A percentile compares a stretch with the other conserved stretches of the same genome.
Conservation (phyloP, 2,113 vertebrate species). For the Grus americana region DNA sequence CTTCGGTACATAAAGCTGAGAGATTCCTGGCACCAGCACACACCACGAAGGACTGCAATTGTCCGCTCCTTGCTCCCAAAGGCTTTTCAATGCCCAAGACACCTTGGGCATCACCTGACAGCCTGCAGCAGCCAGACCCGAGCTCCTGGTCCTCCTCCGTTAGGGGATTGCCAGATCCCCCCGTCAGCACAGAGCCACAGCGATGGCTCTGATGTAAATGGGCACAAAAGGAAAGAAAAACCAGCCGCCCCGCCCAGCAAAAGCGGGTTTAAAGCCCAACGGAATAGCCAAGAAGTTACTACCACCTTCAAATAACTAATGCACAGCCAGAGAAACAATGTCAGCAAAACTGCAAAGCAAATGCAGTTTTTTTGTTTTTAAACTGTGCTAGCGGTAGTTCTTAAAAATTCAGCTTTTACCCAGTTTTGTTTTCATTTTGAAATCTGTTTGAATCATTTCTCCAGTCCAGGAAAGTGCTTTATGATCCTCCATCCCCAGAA, state of each 20-base stretch:
- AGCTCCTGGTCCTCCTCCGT: background rate
- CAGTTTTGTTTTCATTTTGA: background rate
- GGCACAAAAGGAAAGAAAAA: background rate
- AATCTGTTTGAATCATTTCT: conserved; percentile 3
- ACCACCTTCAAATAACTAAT: background rate
- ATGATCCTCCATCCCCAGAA: background rate
- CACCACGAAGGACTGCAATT: background rate
- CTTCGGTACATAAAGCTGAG: background rate
- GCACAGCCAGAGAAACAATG: background rate
- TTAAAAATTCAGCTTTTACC: background rate
- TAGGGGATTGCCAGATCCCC: background rate
- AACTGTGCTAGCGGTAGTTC: background rate
- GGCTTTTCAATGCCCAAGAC: background rate
- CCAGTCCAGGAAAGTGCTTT: background rate
- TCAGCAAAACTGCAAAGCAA: conserved; percentile 23
- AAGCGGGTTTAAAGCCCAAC: accelerated
- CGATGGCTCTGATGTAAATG: accelerated
- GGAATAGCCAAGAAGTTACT: background rate
- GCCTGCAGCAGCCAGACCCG: background rate
- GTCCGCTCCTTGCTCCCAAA: background rate
- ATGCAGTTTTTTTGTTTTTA: background rate
- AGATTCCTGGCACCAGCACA: background rate
- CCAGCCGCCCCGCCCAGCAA: background rate
- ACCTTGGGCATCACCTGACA: background rate
- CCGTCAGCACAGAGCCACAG: background rate